Conservation (phyloP, 2,888 invertebrate species). For the Azorinus chamasolen region DNA sequence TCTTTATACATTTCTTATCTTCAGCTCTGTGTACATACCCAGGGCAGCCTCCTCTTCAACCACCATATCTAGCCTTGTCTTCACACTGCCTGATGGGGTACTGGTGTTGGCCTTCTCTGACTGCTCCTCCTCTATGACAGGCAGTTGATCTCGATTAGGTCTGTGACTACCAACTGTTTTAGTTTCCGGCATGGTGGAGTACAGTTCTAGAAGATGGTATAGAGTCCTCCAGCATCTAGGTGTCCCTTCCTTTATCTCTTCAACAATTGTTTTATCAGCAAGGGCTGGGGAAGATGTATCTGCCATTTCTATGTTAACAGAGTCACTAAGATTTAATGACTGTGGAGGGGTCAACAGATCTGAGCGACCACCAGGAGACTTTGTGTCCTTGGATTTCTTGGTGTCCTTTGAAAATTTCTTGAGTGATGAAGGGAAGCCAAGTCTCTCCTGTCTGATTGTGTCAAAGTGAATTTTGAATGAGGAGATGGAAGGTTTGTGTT, state of each 20-base stretch:
- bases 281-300: constrained; percentile 84
- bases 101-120: constrained; percentile 64
- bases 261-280: constrained; percentile 85
- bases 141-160: constrained; percentile 69
- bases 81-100: constrained; percentile 60
- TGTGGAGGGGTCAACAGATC: constrained; percentile 80
- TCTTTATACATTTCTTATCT: no score
- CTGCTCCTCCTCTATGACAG: constrained; percentile 86
- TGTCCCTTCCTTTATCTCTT: constrained; percentile 87
- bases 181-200: constrained; percentile 97
- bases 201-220: constrained; percentile 95
- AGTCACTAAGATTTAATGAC: constrained; percentile 84
- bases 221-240: constrained; percentile 98
- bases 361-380: constrained; percentile 54
- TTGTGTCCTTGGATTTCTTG: constrained; percentile 56
- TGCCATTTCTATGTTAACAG: constrained; percentile 82
- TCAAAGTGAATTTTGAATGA: constrained; percentile 62
- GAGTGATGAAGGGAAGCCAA: constrained; percentile 39
- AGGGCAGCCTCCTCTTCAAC: constrained; percentile 73
- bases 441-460: constrained; percentile 58
- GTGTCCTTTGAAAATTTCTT: constrained; percentile 70
- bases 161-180: constrained; percentile 91
- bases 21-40: constrained; percentile 57
- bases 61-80: constrained; percentile 65
- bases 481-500: constrained; percentile 47